Evolutionary conservation across 2,797 vertebrate genomes (phyloP), one percentile per base, ranked within the genome.

Genomic region (Malurus splendens): DNA sequence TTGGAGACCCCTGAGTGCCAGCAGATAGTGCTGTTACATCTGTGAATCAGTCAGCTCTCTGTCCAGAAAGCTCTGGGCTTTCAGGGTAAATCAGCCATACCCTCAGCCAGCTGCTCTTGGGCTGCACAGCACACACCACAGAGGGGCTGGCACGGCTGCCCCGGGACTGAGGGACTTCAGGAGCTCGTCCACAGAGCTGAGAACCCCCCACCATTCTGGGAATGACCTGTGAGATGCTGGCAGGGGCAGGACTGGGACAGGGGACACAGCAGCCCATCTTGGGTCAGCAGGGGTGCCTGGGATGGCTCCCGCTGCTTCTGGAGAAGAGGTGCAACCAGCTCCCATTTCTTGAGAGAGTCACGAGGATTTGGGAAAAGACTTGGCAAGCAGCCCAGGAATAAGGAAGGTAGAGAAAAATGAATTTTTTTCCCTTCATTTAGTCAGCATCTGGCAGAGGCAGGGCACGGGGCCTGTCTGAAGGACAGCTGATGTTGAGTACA

Each of bases 71-170:
- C 48, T 52, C 23, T 33, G 56, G 27, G 25, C 5, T 2, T 73
- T 41, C 39, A 30, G 54, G 41, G 41, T 23, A 76, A 47, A 15
- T 10, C 38, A 50, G 20, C 52, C 54, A 1, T 12, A 18, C 13
- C 3, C 1, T 30, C 45, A 5, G 2, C 33, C 25, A 51, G 28
- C 47, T 91, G 48, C 22, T 14, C 52, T 39, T 44, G 65, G 41
- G 41, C 75, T 73, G 3, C 42, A 36, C 0, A 0, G 50, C 65
- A 1, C 56, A 7, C 42, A 12, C 30, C 25, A 6, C 0, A 0
- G 18, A 76, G 72, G 55, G 51, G 36, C 32, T 28, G 32, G 39
- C 0, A 4, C 10, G 50, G 4, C n/a, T 17, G 16, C 55, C 18
- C 1, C 2, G 10, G 41, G 12, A 15, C 41, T 61, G 3, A 1